These are phyloP conservation scores for Rhizoglyphus robini DNA, from an alignment of 1,140 invertebrate species.

Conservation along the genomic window DNA sequence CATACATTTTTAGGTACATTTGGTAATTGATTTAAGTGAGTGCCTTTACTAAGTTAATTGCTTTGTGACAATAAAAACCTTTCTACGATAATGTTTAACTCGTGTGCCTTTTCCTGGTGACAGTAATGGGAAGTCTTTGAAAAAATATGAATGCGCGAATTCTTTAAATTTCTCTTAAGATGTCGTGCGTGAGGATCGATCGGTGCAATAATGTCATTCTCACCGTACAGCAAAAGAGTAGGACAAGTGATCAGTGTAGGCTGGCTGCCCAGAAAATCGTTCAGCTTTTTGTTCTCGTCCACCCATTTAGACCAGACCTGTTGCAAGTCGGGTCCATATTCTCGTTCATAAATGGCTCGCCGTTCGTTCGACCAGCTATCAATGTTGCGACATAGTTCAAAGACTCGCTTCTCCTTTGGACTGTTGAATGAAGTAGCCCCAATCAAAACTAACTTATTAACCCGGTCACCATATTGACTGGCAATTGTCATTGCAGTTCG, in stretches of 20 bases:
- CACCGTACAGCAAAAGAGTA: constrained; percentile 20
- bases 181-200: constrained; percentile 14
- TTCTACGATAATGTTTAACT: constrained; percentile 20
- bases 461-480: not conserved
- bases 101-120: constrained; percentile 10
- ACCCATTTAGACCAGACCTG: constrained; percentile 14
- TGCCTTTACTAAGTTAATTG: not conserved
- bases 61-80: constrained; percentile 8
- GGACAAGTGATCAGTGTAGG: constrained; percentile 16
- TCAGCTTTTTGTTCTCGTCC: not conserved
- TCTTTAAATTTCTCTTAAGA: not conserved
- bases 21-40: not conserved
- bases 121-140: constrained; percentile 15
- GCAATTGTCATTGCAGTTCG: constrained; percentile 17
- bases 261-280: not conserved
- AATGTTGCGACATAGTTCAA: not conserved
- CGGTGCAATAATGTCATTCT: constrained; percentile 18
- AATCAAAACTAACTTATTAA: constrained; percentile 18
- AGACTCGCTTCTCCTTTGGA: constrained; percentile 10
- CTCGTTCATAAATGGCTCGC: constrained; percentile 4
- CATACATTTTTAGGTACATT: not conserved
- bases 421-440: constrained; percentile 5
- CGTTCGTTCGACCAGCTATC: not conserved
- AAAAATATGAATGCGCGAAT: constrained; percentile 17
- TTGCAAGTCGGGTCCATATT: constrained; percentile 19